Evolutionary conservation across 2,797 vertebrate genomes (phyloP), one percentile per base, ranked within the genome.

Genomic region (Columba guinea): DNA sequence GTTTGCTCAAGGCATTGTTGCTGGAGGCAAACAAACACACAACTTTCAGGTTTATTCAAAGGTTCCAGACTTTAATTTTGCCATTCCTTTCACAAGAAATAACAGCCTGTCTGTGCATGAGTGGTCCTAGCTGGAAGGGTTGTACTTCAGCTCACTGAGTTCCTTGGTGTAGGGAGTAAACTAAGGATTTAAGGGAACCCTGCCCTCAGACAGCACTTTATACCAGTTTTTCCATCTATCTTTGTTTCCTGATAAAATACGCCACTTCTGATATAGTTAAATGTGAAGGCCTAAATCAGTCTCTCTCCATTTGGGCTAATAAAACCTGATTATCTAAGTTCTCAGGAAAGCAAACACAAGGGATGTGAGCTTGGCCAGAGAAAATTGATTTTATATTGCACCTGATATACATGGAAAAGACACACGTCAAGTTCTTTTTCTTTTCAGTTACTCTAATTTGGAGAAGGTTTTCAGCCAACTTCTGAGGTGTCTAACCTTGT

Each of bases 331-430:
- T 58, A 46, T 91, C 37, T 59, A 22, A 79, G 52, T 90, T 84
- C 64, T 84, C 35, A 55, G 59, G 71, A 90, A 90, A 88, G 83
- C 80, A 94, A 95, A 87, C 23, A 87, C 28, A 60, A 64, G 18
- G 51, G 30, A 63, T 56, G 5, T 49, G 52, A 81, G 34, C 70
- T 79, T 74, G 63, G 52, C 77, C 77, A 84, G 82, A 84, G 76
- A 87, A 95, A 93, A 76, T 30, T 41, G 5, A 79, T 88, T 79
- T 84, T 70, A 20, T 90, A n/a, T 92, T 86, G 93, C 28, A 94
- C 44, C 58, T 92, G 59, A 78, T 91, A 71, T 22, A 63, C 30
- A 7, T 39, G 27, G 62, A 65, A 71, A 78, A 89, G 14, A 51
- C 22, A 62, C 18, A 56, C 27, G 27, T 82, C 3, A 1, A 39